Base-by-base conservation (phyloP, 1,140 invertebrate genomes). In the Drosophila baimaii region DNA sequence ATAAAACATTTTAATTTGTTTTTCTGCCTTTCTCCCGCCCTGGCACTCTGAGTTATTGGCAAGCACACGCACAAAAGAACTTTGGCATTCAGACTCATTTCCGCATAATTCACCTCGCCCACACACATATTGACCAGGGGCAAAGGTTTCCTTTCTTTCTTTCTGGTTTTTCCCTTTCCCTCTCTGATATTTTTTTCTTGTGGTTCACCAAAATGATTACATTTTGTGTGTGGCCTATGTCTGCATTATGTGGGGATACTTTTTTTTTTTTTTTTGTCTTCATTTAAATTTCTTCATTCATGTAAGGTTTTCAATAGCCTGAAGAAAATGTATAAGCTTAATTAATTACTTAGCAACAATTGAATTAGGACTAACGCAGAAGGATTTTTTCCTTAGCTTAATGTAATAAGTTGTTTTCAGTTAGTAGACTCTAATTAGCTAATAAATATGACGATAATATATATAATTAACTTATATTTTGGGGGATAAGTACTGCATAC, bases 31-130 rank as follows among this genome's bases (percentile, higher is more conserved):
- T 25, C 31, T 27, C 12, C 41, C 21, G 29, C 37, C 31, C 49
- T 29, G 68, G 71, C 31, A 57, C 63, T 58, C 49, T 77, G 72
- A 77, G 63, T 80, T 88, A 88, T 88, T 89, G 84, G 84, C 83
- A 83, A 79, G 76, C n/a, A 54, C 13, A 54, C 71, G 69, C 68
- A 77, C 71, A 82, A 64, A 79, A 66, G 52, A 57, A 63, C 55
- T 76, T 76, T 81, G 81, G 69, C 82, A 85, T 62, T 72, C 59
- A 54, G 54, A 65, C 72, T 58, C 71, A 52, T 72, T 55, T 66
- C 59, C 27, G 41, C 57, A 66, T 63, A 75, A 63, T 54, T 43
- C 52, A 54, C 37, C 61, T 55, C 59, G 8, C 27, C 33, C 61
- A 63, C 57, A 17, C 46, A 57, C 37, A 73, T 51, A 31, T 62